These are phyloP conservation scores for Phalacrocorax carbo DNA, from an alignment of 2,113 vertebrate genomes.

Conservation along the genomic window DNA sequence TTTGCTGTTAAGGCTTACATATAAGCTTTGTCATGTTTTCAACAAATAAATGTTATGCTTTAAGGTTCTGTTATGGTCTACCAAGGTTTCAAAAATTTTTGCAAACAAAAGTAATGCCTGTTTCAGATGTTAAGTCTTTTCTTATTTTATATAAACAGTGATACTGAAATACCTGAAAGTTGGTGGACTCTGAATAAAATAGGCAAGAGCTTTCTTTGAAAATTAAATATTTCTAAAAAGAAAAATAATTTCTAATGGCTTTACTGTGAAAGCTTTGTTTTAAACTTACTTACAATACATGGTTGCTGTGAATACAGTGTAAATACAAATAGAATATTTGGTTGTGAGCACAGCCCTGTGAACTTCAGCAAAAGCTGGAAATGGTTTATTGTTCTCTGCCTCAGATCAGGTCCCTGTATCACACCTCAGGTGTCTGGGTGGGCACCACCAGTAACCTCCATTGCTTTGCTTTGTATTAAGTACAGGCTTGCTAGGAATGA, in stretches of 20 bases:
- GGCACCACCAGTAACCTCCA: background rate
- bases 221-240: background rate
- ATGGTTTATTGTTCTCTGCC: background rate
- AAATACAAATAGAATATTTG: background rate
- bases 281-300: background rate
- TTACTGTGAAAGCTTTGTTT: background rate
- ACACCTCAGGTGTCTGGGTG: background rate
- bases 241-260: background rate
- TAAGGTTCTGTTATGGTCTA: background rate
- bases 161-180: background rate
- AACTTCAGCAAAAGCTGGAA: background rate
- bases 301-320: background rate
- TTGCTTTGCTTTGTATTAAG: background rate
- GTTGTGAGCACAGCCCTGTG: background rate
- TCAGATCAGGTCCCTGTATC: fast-evolving
- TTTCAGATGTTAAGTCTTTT: background rate
- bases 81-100: background rate
- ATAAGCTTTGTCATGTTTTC: background rate
- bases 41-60: background rate
- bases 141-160: background rate
- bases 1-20: background rate
- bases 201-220: background rate
- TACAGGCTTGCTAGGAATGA: too few relatives aligned
- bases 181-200: background rate
- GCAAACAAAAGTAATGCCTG: background rate